Evolutionary conservation across 2,888 invertebrate species (phyloP).

Genomic region (Troides oblongomaculatus): DNA sequence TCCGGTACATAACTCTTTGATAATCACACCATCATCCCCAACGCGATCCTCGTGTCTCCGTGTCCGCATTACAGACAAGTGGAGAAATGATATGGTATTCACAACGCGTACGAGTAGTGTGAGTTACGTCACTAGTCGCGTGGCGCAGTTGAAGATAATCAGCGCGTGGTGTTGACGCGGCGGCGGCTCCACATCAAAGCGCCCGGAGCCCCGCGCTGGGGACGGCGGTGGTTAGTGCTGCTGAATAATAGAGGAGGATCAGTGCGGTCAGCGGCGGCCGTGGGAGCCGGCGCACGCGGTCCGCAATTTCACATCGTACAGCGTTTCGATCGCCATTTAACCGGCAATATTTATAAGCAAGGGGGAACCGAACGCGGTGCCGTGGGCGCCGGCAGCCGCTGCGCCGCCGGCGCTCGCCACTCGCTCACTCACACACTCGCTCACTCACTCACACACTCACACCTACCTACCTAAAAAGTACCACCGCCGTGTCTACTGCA

Average conservation of each 20-base stretch:
- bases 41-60: too few relatives aligned
- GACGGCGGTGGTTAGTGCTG: not conserved
- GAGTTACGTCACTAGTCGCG: not conserved
- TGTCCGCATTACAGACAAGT: too few relatives aligned
- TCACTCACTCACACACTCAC: too few relatives aligned
- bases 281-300: conserved; percentile 23
- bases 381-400: not conserved
- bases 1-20: too few relatives aligned
- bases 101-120: not conserved
- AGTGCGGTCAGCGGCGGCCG: conserved; percentile 4
- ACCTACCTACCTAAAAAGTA: too few relatives aligned
- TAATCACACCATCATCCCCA: too few relatives aligned
- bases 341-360: conserved; percentile 27
- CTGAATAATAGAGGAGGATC: conserved; percentile 26
- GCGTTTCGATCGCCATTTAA: conserved; percentile 14
- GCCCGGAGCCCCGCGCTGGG: not conserved
- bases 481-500: too few relatives aligned
- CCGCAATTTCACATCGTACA: conserved; percentile 15
- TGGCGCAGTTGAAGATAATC: not conserved
- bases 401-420: too few relatives aligned
- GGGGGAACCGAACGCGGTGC: conserved; percentile 25
- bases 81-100: not conserved
- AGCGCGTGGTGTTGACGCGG: not conserved
- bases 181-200: not conserved
- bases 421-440: too few relatives aligned